phyloP scores from a whole-genome alignment of 2,113 vertebrate genomes.

The Charina bottae region DNA sequence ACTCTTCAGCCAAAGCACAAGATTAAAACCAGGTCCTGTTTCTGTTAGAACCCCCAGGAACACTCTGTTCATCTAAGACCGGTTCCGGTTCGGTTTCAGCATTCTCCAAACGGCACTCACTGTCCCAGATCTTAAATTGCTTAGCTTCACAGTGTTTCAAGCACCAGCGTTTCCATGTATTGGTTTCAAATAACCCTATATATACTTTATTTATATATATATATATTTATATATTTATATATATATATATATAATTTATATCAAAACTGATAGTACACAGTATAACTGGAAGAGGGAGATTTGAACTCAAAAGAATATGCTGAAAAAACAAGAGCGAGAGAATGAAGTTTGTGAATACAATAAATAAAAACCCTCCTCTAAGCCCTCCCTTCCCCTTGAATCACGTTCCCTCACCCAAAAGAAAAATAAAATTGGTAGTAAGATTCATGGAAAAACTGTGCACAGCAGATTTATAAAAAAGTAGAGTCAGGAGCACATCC shows the following conservation, averaged over 20 bases:
- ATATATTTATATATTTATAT: slow-evolving; percentile 83
- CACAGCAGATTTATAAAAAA: slow-evolving; percentile 93
- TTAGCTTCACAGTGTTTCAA: slow-evolving; percentile 98
- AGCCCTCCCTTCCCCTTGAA: slow-evolving; percentile 48
- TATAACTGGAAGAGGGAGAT: slow-evolving; percentile 80
- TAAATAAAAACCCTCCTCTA: slow-evolving; percentile 89
- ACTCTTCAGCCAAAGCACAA: slow-evolving; percentile 67
- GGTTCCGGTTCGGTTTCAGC: slow-evolving; percentile 74
- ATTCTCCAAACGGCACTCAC: slow-evolving; percentile 73
- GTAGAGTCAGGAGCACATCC: slow-evolving; percentile 96
- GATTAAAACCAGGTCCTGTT: slow-evolving; percentile 53
- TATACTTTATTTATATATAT: slow-evolving; percentile 85
- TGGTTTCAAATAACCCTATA: slow-evolving; percentile 89
- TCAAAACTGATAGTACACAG: slow-evolving; percentile 87
- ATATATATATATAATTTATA: slow-evolving; percentile 81
- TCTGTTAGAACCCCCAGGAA: slow-evolving; percentile 66
- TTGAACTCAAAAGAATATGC: slow-evolving; percentile 83
- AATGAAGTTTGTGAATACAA: slow-evolving; percentile 89
- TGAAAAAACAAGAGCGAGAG: slow-evolving; percentile 76
- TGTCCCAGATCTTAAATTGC: slow-evolving; percentile 79
- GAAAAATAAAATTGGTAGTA: slow-evolving; percentile 83
- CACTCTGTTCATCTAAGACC: slow-evolving; percentile 66
- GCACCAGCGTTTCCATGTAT: slow-evolving; percentile 95
- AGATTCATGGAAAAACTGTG: slow-evolving; percentile 93
- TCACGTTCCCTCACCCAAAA: slow-evolving; percentile 46